phyloP scores from a whole-genome alignment of 2,113 vertebrate species.

The Gorilla gorilla region DNA sequence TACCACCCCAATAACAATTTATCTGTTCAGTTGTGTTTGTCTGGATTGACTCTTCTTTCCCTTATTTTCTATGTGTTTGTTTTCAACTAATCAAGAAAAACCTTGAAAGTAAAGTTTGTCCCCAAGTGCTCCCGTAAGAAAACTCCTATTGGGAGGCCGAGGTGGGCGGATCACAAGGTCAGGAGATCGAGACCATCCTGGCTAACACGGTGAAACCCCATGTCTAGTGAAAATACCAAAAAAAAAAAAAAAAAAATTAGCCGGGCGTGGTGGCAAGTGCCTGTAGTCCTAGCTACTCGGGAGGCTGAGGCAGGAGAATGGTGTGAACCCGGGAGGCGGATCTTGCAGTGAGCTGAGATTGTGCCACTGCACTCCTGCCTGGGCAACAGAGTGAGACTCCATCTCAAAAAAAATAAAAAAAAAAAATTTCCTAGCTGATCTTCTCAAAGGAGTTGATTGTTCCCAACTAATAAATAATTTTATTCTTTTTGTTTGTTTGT shows the following conservation, averaged over 20 bases:
- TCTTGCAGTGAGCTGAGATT: too few relatives aligned
- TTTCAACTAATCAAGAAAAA: neutral
- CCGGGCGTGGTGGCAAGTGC: too few relatives aligned
- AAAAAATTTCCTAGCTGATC: neutral
- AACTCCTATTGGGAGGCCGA: neutral
- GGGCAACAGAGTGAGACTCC: too few relatives aligned
- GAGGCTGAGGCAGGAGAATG: too few relatives aligned
- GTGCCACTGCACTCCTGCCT: too few relatives aligned
- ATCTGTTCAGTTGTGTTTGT: neutral
- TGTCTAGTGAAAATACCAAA: too few relatives aligned
- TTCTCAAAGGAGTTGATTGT: neutral
- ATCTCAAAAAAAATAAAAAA: constrained; percentile 19
- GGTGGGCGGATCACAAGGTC: too few relatives aligned
- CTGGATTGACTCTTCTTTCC: neutral
- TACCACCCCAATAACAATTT: neutral
- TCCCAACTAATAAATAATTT: neutral
- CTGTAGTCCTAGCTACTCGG: too few relatives aligned
- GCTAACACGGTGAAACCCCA: too few relatives aligned
- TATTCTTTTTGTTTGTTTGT: neutral
- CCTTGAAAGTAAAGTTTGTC: neutral
- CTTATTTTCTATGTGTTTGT: neutral
- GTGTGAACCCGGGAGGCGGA: too few relatives aligned
- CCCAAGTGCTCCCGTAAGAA: neutral
- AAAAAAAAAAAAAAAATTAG: too few relatives aligned
- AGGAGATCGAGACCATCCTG: too few relatives aligned